Conservation (phyloP, 2,888 invertebrate species). For the Shargacucullia verbasci region DNA sequence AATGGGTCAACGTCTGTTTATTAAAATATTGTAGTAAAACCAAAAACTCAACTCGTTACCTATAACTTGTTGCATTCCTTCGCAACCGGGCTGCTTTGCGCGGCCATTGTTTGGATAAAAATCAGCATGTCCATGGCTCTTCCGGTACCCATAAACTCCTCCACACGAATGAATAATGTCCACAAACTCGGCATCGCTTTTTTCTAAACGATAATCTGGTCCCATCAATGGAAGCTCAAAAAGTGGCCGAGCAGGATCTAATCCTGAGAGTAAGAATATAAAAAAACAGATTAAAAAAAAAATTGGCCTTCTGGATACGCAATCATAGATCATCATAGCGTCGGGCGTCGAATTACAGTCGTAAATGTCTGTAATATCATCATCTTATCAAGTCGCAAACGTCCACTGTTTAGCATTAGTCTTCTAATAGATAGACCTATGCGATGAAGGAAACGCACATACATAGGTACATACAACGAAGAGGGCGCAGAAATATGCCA, state of each 20-base stretch:
- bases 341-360: no score
- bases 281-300: background rate
- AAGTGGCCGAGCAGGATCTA: slow-evolving; percentile 92
- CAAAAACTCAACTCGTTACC: slow-evolving; percentile 53
- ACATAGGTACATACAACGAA: no score
- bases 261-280: slow-evolving; percentile 62
- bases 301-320: no score
- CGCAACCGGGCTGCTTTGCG: slow-evolving; percentile 92
- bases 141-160: slow-evolving; percentile 90
- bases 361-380: no score
- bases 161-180: slow-evolving; percentile 93
- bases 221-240: slow-evolving; percentile 86
- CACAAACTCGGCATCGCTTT: slow-evolving; percentile 91
- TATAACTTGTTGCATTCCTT: slow-evolving; percentile 77
- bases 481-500: no score
- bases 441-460: no score
- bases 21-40: background rate
- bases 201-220: slow-evolving; percentile 85
- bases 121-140: slow-evolving; percentile 91
- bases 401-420: no score
- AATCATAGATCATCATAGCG: no score
- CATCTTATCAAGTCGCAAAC: no score
- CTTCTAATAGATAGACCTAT: no score
- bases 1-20: background rate
- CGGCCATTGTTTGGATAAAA: slow-evolving; percentile 93